Evolutionary conservation across 1,140 invertebrate species (phyloP), one percentile per base, ranked within the genome.

Genomic region (Diuraphis noxia): DNA sequence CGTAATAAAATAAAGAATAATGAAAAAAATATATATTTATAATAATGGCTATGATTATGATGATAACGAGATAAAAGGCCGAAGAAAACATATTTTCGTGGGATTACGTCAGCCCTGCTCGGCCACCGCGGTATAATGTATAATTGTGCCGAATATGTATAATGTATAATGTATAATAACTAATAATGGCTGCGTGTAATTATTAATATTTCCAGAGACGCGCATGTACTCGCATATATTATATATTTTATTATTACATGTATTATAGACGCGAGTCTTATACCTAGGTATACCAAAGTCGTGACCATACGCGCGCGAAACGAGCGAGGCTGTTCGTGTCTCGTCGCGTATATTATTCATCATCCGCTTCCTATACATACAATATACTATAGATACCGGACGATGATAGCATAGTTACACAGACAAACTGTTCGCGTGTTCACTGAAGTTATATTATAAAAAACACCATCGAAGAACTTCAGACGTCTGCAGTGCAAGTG

Each of bases 291-390:
- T 49, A 56, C n/a, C 13, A 41, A 41, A 82, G 56, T 89, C 88
- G 88, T 89, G 88, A 89, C 88, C 23, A 63, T 77, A 46, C 52
- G 63, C n/a, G 63, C n/a, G 88, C 88, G 56, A 89, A 89, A 77
- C 21, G 84, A 89, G 8, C 88, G 72, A 89, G 88, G 88, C 34
- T 77, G 63, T 77, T 89, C 88, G 88, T 89, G 88, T 77, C 88
- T n/a, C 52, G 30, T 52, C 79, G 84, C 56, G 56, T 72, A 49
- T 49, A 72, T 72, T 72, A 72, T 72, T 72, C 56, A 38, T 25
- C 79, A 43, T 85, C 81, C 81, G 40, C 81, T 82, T 82, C 81
- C 81, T 72, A 72, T n/a, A n/a, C n/a, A n/a, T n/a, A n/a, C n/a
- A n/a, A n/a, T n/a, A n/a, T n/a, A 72, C 30, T 8, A 56, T 13